Evolutionary conservation across 1,140 invertebrate genomes (phyloP).

Genomic region (Pissodes strobi): DNA sequence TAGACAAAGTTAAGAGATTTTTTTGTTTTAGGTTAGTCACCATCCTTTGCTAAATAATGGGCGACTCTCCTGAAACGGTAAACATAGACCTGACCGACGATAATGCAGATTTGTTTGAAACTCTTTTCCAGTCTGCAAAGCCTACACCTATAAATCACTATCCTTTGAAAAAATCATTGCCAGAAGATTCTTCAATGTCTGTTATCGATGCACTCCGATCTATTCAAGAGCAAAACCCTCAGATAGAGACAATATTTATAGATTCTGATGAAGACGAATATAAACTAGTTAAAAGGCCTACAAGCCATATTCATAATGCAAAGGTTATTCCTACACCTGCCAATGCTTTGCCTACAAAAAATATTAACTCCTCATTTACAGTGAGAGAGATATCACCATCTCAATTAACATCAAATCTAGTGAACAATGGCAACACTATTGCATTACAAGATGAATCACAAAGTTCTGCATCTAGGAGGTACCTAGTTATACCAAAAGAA

Average conservation of each 20-base stretch:
- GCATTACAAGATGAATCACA: background rate
- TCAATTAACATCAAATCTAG: background rate
- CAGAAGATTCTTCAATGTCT: background rate
- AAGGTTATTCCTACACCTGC: too few relatives aligned
- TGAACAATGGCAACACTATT: background rate
- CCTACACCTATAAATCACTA: background rate
- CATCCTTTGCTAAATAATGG: background rate
- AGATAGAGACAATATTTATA: conserved; percentile 19
- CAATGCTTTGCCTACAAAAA: too few relatives aligned
- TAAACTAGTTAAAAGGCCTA: background rate
- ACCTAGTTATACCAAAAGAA: conserved; percentile 17
- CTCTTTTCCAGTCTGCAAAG: too few relatives aligned
- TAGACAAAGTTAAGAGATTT: too few relatives aligned
- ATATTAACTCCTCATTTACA: background rate
- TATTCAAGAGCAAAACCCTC: conserved; percentile 16
- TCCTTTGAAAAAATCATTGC: background rate
- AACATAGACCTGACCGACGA: background rate
- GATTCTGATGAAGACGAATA: conserved; percentile 8
- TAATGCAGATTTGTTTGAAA: background rate
- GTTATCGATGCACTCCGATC: background rate
- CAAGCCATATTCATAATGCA: too few relatives aligned
- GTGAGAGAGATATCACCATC: background rate
- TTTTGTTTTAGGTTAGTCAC: too few relatives aligned
- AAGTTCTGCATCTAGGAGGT: background rate
- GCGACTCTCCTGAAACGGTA: background rate